Evolutionary conservation across 2,113 vertebrate species (phyloP).

Genomic region (Steatornis caripensis): DNA sequence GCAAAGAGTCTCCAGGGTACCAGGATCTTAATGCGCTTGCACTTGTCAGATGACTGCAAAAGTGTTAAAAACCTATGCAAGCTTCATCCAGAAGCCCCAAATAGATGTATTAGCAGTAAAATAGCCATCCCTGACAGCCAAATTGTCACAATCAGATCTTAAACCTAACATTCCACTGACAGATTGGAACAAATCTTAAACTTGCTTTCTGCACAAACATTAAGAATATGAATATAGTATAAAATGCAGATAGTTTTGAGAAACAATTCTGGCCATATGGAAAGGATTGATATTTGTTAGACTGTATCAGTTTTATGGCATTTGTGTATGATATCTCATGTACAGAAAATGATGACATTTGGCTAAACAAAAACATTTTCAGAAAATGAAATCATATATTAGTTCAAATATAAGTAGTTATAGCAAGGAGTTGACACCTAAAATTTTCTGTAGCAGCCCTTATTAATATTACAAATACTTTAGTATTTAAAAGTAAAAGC

Average conservation of each 20-base stretch:
- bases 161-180: neutral
- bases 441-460: neutral
- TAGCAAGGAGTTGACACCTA: neutral
- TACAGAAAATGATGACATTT: neutral
- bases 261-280: neutral
- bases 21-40: neutral
- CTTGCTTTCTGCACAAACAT: neutral
- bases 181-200: neutral
- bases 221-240: neutral
- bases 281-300: neutral
- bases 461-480: neutral
- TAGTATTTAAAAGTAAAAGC: neutral
- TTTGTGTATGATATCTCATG: neutral
- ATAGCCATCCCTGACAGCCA: neutral
- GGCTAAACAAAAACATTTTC: neutral
- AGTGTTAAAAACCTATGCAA: neutral
- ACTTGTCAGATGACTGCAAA: neutral
- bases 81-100: neutral
- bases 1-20: neutral
- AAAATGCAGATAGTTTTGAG: neutral
- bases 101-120: neutral
- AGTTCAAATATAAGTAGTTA: neutral
- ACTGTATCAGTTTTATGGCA: neutral
- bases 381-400: neutral
- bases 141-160: neutral